phyloP scores from a whole-genome alignment of 2,797 vertebrate genomes.

The Megaceryle alcyon region DNA sequence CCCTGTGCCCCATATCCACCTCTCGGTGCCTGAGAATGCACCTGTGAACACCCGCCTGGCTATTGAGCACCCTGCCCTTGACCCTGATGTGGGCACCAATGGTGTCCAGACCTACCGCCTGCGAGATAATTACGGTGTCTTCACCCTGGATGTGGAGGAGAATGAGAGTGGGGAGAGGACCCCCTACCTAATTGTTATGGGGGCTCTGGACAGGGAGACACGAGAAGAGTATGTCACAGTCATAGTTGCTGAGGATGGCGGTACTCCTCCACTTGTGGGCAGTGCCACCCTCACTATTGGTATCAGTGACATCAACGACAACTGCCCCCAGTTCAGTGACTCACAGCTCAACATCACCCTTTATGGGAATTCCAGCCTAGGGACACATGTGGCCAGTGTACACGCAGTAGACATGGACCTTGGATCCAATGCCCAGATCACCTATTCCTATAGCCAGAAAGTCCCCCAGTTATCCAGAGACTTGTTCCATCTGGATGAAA shows the following conservation, averaged over 20 bases:
- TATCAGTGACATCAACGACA: constrained; percentile 96
- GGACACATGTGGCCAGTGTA: constrained; percentile 83
- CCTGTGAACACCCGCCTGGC: constrained; percentile 89
- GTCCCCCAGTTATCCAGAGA: constrained; percentile 86
- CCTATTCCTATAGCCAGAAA: constrained; percentile 94
- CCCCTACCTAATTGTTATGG: constrained; percentile 93
- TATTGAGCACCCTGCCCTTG: constrained; percentile 92
- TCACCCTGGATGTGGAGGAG: constrained; percentile 95
- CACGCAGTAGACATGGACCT: constrained; percentile 91
- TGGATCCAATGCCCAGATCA: constrained; percentile 91
- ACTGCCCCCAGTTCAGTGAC: constrained; percentile 91
- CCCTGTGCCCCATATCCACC: constrained; percentile 85
- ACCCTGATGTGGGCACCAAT: constrained; percentile 88
- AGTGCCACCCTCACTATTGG: constrained; percentile 91
- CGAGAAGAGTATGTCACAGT: constrained; percentile 91
- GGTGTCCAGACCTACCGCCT: constrained; percentile 95
- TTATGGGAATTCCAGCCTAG: constrained; percentile 89
- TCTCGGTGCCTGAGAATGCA: constrained; percentile 92
- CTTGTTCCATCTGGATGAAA: constrained; percentile 90
- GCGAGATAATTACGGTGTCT: constrained; percentile 90
- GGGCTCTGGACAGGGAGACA: constrained; percentile 89
- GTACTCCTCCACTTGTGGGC: constrained; percentile 88
- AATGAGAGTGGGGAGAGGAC: constrained; percentile 93
- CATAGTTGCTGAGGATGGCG: constrained; percentile 94
- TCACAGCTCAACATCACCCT: constrained; percentile 89